A percentile compares a stretch with the other conserved stretches of the same genome.
Conservation (phyloP, 1,140 invertebrate species). For the Teleogryllus occipitalis region DNA sequence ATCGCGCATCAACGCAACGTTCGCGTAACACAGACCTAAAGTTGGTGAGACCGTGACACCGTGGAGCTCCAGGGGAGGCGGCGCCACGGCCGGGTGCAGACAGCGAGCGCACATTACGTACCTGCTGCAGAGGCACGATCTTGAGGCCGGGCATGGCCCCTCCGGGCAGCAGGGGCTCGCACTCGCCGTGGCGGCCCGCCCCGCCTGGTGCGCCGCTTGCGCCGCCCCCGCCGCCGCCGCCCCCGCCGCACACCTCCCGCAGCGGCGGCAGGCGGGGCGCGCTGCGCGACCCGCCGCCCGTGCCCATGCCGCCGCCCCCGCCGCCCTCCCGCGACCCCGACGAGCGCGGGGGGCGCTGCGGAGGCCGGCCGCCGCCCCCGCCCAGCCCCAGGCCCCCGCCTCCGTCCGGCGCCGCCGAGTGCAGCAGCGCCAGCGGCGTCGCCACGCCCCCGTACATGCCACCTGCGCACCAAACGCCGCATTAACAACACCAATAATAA, state of each 20-base stretch:
- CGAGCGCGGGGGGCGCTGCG: conserved; percentile 31
- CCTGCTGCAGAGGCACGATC: conserved; percentile 17
- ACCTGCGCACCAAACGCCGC: conserved; percentile 20
- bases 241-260: conserved; percentile 34
- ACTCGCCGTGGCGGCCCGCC: conserved; percentile 45
- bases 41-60: too few relatives aligned
- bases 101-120: not conserved
- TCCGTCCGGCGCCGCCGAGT: conserved; percentile 26
- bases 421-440: conserved; percentile 56
- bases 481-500: too few relatives aligned
- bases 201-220: conserved; percentile 2
- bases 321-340: not conserved
- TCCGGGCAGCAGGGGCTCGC: conserved; percentile 53
- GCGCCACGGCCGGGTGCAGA: too few relatives aligned
- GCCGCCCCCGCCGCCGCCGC: conserved; percentile 35
- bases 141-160: conserved; percentile 18
- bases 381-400: conserved; percentile 21
- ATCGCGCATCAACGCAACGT: too few relatives aligned
- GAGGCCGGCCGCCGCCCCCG: conserved; percentile 21
- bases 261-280: conserved; percentile 30
- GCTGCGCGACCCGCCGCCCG: conserved; percentile 28
- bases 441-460: conserved; percentile 58
- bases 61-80: too few relatives aligned
- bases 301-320: conserved; percentile 24
- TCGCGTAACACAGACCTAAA: too few relatives aligned